Base-by-base conservation (phyloP, 1,140 invertebrate species). In the Meloidogyne exigua region DNA sequence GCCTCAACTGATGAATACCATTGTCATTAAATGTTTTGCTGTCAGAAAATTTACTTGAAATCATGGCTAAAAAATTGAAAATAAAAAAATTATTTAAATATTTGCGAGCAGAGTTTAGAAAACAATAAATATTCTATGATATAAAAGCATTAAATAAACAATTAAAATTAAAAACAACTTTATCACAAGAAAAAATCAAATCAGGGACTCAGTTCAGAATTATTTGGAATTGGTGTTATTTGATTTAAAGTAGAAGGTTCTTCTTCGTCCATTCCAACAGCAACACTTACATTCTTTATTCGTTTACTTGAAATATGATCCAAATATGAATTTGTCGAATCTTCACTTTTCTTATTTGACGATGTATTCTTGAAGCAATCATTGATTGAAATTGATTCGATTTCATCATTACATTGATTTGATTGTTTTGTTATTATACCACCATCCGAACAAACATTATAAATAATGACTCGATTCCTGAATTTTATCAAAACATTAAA, bases 151-250 rank as follows among this genome's bases (percentile, higher is more conserved):
- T 13, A 18, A 5, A 57, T 57, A 57, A n/a, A n/a, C 18, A 7
- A 0, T 9, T 5, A 57, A 57, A n/a, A 57, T 57, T n/a, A 4
- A 57, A 57, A n/a, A 7, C n/a, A 57, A n/a, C n/a, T 18, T n/a
- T n/a, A n/a, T 57, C 18, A 57, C n/a, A n/a, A 57, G 9, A 57
- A 57, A 57, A 57, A n/a, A 57, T 18, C 1, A 44, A 18, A 57
- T 57, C 7, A 57, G 0, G 15, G 18, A 18, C 49, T 72, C 10
- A 72, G 4, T 63, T 72, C 71, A 23, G 62, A 36, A 23, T 62
- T 73, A 23, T 62, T 73, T 21, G 71, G 57, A 62, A 73, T 73
- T 12, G 71, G 71, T 12, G 71, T 73, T 65, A 73, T 65, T 64
- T 73, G 71, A 65, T 73, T 26, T 36, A 73, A 39, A 0, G 71